Evolutionary conservation across 2,888 invertebrate genomes (phyloP), one percentile per base, ranked within the genome.

Genomic region (Sisyra terminalis): DNA sequence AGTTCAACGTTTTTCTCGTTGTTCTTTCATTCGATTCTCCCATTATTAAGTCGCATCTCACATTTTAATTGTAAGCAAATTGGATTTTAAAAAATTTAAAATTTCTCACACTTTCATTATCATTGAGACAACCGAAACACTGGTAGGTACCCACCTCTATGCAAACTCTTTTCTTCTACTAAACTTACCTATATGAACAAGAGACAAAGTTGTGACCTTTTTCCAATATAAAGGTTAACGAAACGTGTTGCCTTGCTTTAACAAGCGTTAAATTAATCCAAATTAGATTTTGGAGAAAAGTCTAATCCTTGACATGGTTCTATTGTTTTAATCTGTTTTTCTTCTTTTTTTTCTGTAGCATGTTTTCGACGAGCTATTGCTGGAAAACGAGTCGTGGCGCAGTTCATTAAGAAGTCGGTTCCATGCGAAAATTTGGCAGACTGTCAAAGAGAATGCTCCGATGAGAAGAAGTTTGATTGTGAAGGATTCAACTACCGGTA

Each of bases 401-500:
- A 75, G 47, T 74, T 77, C 57, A 77, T 86, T 11, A 66, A 78
- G 48, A 69, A 75, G 47, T 74, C 78, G 17, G 63, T 80, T 14
- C 64, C 74, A 4, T 84, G 84, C 54, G 80, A 82, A 52, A 69
- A 74, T 0, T 65, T 84, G 1, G 79, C 83, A 51, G 81, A 83
- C 53, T 87, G 86, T 56, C 72, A 81, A 55, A 62, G 73, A 32
- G 79, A 81, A 51, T 87, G 87, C 51, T 78, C 78, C 2, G 69
- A 70, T 5, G 86, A 86, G 56, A 75, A 71, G 53, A 65, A 73
- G 40, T 86, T 86, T 55, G 71, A 71, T 48, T 87, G 87, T 55
- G 83, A 84, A 61, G 86, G 85, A 50, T 87, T 86, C 55, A 86
- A 85, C 58, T 86, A 84, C 64, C 74, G 82, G 72, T 78, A 59